Conservation (phyloP, 2,888 invertebrate genomes). For the Acrocyrtus sp. region DNA sequence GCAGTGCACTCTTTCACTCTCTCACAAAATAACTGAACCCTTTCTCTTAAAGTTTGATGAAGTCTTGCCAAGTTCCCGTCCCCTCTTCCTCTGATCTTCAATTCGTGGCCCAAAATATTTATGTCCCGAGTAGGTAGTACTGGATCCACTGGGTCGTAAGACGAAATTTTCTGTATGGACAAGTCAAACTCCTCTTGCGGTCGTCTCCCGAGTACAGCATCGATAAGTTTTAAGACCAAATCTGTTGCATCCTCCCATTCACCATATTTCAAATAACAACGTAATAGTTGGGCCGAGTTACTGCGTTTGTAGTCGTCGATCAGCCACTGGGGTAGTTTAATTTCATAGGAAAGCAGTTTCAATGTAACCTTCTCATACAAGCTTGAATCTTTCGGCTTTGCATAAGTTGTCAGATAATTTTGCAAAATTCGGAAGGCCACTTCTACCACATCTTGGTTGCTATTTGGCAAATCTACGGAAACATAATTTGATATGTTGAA, state of each 20-base stretch:
- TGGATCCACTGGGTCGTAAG: slow-evolving; percentile 54
- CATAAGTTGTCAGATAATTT: slow-evolving; percentile 55
- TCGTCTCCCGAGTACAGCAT: slow-evolving; percentile 58
- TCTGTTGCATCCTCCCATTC: slow-evolving; percentile 59
- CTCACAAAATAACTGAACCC: slow-evolving; percentile 51
- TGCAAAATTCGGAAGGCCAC: slow-evolving; percentile 56
- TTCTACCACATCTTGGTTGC: slow-evolving; percentile 55
- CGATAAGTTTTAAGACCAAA: slow-evolving; percentile 55
- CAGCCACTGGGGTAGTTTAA: slow-evolving; percentile 59
- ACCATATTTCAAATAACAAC: slow-evolving; percentile 58
- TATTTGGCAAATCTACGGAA: slow-evolving; percentile 54
- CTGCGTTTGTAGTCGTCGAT: slow-evolving; percentile 60
- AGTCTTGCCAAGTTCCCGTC: neutral
- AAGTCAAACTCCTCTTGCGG: slow-evolving; percentile 56
- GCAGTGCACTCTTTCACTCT: slow-evolving; percentile 54
- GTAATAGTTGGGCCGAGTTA: slow-evolving; percentile 54
- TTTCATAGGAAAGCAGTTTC: slow-evolving; percentile 48
- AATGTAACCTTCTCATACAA: slow-evolving; percentile 55
- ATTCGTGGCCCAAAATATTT: slow-evolving; percentile 50
- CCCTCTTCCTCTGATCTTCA: slow-evolving; percentile 30
- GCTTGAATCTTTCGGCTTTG: slow-evolving; percentile 49
- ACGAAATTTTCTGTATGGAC: slow-evolving; percentile 54
- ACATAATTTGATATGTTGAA: no score
- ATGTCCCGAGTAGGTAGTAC: slow-evolving; percentile 59
- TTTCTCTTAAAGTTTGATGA: slow-evolving; percentile 27